Base-by-base conservation (phyloP, 2,797 vertebrate species). In the Sebastes hubbsi region DNA sequence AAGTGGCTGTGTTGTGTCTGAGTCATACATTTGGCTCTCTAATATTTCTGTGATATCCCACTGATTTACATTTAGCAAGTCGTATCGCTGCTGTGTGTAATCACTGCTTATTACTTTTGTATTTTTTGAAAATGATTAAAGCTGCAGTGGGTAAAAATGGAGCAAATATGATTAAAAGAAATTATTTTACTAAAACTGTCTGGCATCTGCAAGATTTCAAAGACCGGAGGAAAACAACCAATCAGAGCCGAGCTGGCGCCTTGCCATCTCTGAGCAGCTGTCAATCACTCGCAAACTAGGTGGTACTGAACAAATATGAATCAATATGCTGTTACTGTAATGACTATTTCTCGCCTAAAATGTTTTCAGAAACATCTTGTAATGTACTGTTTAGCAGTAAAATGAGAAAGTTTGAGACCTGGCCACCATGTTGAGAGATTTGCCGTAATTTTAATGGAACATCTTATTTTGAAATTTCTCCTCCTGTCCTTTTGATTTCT, bases 1-100 rank as follows among this genome's bases (percentile, higher is more conserved):
- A 81, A 59, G 63, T 55, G 27, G 56, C 11, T 58, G 29, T 55
- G 34, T 69, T 38, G 25, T 82, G 12, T 75, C 36, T 72, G 74
- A 82, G 20, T 84, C 68, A 82, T 67, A 22, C 12, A 60, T 64
- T 68, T 81, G 54, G 22, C 70, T 81, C 20, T 49, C 9, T 66
- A n/a, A 65, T 80, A 55, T 70, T 70, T 78, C 18, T 70, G 34
- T 68, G 54, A 72, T 64, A 18, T 54, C 36, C 8, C 14, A 42
- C 59, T 46, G 8, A 62, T 62, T 77, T 80, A 60, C 29, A 56
- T 20, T 32, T 29, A 76, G 10, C 29, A 71, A 55, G 14, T 55
- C 42, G 32, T 20, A 62, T 52, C 25, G 24, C 36, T 30, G 20
- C 22, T 30, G 10, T 49, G n/a, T 62, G 49, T 12, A 32, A 60